Conservation (phyloP, 1,140 invertebrate genomes). For the Drosophila truncata region DNA sequence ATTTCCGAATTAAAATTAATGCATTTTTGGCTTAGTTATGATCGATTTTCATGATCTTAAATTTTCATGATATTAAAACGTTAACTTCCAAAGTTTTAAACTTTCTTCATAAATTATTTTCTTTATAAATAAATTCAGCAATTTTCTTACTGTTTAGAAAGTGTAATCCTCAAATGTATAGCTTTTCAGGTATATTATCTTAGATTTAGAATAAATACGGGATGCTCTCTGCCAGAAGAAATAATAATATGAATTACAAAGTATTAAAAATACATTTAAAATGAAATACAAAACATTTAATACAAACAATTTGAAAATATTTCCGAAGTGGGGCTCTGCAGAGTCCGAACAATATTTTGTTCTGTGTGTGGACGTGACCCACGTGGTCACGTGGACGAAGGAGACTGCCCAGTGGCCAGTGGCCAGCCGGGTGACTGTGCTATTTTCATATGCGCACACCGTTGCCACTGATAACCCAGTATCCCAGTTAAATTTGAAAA, state of each 20-base stretch:
- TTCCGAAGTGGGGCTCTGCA: not conserved
- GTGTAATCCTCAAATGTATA: too few relatives aligned
- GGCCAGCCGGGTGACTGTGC: constrained; percentile 44
- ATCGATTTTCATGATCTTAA: not conserved
- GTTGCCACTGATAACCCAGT: constrained; percentile 80
- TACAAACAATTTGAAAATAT: not conserved
- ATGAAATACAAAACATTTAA: not conserved
- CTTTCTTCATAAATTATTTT: too few relatives aligned
- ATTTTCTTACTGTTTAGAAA: too few relatives aligned
- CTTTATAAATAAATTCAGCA: too few relatives aligned
- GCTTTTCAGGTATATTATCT: too few relatives aligned
- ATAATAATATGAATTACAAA: not conserved
- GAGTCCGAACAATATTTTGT: not conserved
- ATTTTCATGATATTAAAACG: too few relatives aligned
- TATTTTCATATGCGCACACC: constrained; percentile 75
- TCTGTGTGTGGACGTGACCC: constrained; percentile 21
- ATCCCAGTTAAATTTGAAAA: constrained; percentile 79
- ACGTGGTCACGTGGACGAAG: constrained; percentile 13
- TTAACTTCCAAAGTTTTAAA: too few relatives aligned
- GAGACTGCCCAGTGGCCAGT: constrained; percentile 8
- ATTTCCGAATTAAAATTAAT: not conserved
- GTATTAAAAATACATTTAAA: not conserved
- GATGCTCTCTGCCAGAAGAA: not conserved
- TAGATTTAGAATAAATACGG: too few relatives aligned
- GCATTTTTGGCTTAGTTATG: not conserved